These are phyloP conservation scores for Carcharodon carcharias DNA, from an alignment of 2,797 vertebrate genomes.

Conservation along the genomic window DNA sequence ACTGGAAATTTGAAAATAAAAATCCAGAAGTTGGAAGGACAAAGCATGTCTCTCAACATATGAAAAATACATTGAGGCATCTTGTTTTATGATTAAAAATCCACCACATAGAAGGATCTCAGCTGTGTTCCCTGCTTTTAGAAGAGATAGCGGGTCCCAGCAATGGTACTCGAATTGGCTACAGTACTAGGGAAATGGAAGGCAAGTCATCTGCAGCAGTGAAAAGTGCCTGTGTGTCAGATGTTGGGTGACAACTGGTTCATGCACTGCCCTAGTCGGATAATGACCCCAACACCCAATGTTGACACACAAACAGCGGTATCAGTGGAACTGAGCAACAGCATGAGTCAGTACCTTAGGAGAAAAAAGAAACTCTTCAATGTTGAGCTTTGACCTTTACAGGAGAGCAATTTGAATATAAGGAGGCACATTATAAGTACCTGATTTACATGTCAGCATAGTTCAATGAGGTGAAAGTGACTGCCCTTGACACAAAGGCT, in stretches of 20 bases:
- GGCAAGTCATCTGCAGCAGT: not conserved
- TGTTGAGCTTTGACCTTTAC: not conserved
- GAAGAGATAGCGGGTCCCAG: not conserved
- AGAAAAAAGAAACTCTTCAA: not conserved
- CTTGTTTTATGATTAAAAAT: not conserved
- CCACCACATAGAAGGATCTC: not conserved
- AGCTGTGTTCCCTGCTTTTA: not conserved
- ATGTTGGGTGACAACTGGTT: not conserved
- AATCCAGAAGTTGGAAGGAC: too few relatives aligned
- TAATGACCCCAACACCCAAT: not conserved
- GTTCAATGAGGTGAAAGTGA: not conserved
- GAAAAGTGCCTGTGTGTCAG: not conserved
- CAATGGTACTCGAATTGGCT: not conserved
- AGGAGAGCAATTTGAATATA: not conserved
- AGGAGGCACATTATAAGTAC: not conserved
- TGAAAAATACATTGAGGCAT: not conserved
- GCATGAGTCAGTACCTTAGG: not conserved
- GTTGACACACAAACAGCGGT: not conserved
- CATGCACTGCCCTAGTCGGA: not conserved
- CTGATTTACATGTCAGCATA: not conserved
- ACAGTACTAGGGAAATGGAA: not conserved
- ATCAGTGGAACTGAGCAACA: not conserved
- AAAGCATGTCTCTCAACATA: not conserved
- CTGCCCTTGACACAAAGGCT: too few relatives aligned
- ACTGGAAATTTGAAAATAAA: too few relatives aligned